Base-by-base conservation (phyloP, 1,140 invertebrate genomes). In the Cephus cinctus region DNA sequence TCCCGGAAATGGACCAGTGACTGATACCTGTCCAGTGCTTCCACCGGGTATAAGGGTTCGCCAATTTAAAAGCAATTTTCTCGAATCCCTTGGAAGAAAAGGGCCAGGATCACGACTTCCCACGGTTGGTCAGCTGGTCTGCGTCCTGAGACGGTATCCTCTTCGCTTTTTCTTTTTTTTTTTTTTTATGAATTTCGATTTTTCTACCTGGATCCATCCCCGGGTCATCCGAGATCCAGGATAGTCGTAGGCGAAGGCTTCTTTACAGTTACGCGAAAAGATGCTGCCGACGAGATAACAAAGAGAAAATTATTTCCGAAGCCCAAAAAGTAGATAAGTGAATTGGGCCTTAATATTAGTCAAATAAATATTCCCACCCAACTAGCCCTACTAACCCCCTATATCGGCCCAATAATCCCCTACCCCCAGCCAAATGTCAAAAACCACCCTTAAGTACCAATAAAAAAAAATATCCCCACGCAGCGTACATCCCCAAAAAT, bases 91-190 rank as follows among this genome's bases (percentile, higher is more conserved):
- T 45, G 30, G 27, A 49, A 43, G 45, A 46, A 49, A 27, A 43
- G 48, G n/a, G 11, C 22, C n/a, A 46, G 27, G 34, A 45, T 52
- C 45, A 52, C 47, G 48, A 54, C 70, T 75, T 76, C 72, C 74
- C 74, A 75, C 72, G 72, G 59, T 63, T 69, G 73, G 72, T 75
- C 72, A 76, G 72, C 73, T 76, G 72, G 73, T 64, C 62, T 72
- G 50, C 71, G 68, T 64, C 58, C 50, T 31, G 20, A 36, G 30
- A 31, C 22, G 15, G 43, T 51, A 57, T 61, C 51, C 44, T 53
- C 52, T 49, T 48, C 43, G 32, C 47, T 11, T 49, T 45, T 45
- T 47, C 32, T 35, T 47, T 46, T 61, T 48, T 63, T 49, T 27
- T 58, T 62, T 59, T 62, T 57, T 69, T 62, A 61, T 53, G 48